A percentile compares a stretch with the other conserved stretches of the same genome.
Evolutionary conservation across 2,113 vertebrate species (phyloP).

Genomic region (Dinomys branickii): DNA sequence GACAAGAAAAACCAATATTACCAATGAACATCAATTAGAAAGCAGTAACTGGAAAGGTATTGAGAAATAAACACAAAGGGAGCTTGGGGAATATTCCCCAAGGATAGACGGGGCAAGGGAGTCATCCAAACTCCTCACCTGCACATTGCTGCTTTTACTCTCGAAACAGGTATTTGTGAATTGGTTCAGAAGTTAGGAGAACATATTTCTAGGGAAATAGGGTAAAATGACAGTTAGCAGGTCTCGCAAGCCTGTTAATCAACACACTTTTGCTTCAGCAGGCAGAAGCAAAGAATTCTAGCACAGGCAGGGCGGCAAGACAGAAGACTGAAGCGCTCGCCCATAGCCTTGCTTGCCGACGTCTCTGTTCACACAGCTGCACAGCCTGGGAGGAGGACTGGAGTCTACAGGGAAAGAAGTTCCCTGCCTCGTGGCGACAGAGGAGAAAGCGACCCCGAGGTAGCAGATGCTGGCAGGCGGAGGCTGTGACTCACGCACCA

Average conservation of each 20-base stretch:
- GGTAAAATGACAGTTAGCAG: neutral
- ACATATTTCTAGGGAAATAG: neutral
- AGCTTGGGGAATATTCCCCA: neutral
- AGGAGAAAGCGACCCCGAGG: slow-evolving; percentile 18
- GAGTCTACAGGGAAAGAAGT: neutral
- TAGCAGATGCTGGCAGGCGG: neutral
- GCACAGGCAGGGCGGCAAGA: neutral
- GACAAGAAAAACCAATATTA: neutral
- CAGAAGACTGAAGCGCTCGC: neutral
- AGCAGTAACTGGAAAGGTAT: neutral
- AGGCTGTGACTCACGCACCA: neutral
- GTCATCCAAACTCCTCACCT: neutral
- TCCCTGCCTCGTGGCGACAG: neutral
- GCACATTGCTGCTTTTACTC: neutral
- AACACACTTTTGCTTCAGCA: too few relatives aligned
- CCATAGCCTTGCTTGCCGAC: neutral
- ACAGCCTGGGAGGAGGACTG: neutral
- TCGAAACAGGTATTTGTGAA: neutral
- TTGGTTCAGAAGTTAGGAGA: neutral
- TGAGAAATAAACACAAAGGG: neutral
- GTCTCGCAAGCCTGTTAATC: neutral
- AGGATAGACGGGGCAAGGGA: neutral
- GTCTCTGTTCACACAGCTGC: too few relatives aligned
- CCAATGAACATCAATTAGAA: neutral
- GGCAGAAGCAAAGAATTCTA: neutral